Evolutionary conservation across 64 coral and sea anemone species (phyloP).

Genomic region (Platygyra sinensis): DNA sequence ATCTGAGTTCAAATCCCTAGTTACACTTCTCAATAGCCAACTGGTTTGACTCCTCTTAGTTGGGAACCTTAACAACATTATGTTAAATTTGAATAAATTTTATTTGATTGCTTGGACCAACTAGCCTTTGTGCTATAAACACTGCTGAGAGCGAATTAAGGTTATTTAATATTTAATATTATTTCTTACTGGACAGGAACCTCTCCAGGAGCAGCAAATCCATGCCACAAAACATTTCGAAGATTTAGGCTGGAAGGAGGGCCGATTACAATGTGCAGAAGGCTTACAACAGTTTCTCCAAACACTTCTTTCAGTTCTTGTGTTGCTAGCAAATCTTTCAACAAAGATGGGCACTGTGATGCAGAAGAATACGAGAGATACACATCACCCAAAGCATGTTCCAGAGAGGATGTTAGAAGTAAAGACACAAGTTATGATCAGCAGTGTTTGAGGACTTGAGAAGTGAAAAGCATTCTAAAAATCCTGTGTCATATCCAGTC

Average conservation of each 20-base stretch:
- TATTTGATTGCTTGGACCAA: no score
- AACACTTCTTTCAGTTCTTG: conserved; percentile 55
- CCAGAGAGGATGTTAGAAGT: conserved; percentile 76
- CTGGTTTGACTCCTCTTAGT: no score
- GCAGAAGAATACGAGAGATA: conserved; percentile 33
- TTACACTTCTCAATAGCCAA: no score
- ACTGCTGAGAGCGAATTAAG: no score
- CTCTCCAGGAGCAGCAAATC: conserved; percentile 76
- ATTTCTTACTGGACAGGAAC: conserved; percentile 73
- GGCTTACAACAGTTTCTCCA: conserved; percentile 52
- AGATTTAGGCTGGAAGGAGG: conserved; percentile 83
- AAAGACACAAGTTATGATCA: conserved; percentile 57
- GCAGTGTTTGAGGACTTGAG: conserved; percentile 48
- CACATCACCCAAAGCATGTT: conserved; percentile 81
- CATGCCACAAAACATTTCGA: conserved; percentile 98
- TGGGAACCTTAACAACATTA: no score
- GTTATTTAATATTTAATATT: no score
- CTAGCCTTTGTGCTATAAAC: no score
- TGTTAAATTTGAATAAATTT: no score
- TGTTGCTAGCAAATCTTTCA: conserved; percentile 80
- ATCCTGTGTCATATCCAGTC: conserved; percentile 57
- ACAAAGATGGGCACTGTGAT: conserved; percentile 55
- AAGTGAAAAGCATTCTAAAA: conserved; percentile 66
- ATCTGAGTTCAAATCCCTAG: no score
- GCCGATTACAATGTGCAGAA: conserved; percentile 71